Conservation (phyloP, 2,888 invertebrate species). For the Vanessa cardui region DNA sequence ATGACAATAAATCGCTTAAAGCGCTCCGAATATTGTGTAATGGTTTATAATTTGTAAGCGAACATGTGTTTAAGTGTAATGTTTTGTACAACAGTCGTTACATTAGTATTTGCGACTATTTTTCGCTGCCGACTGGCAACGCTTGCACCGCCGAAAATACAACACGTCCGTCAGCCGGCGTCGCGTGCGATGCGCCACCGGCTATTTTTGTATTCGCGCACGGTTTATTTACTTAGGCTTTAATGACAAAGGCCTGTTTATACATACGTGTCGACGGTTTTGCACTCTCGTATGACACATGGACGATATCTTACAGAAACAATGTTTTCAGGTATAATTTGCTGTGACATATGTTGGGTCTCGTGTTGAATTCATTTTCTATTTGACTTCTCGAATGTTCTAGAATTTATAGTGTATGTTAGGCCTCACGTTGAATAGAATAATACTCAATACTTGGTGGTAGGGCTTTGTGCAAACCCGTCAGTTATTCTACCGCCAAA, state of each 20-base stretch:
- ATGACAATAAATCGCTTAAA: too few species aligned
- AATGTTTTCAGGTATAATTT: too few species aligned
- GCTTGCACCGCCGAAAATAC: slow-evolving; percentile 46
- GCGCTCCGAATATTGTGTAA: too few species aligned
- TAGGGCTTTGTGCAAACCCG: too few species aligned
- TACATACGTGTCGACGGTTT: slow-evolving; percentile 9
- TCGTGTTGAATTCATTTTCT: too few species aligned
- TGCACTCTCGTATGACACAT: background rate
- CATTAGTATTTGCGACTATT: slow-evolving; percentile 17
- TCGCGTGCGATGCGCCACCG: slow-evolving; percentile 31
- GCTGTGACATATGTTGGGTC: too few species aligned
- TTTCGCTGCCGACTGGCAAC: slow-evolving; percentile 34
- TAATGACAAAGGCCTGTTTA: slow-evolving; percentile 47
- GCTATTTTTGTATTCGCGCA: slow-evolving; percentile 39
- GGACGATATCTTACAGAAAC: background rate
- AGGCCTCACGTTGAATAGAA: too few species aligned
- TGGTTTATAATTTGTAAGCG: too few species aligned
- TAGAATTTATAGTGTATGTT: too few species aligned
- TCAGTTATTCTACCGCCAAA: too few species aligned
- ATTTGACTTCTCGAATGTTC: too few species aligned
- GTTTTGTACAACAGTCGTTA: background rate
- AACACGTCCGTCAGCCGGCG: slow-evolving; percentile 34
- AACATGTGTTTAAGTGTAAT: background rate
- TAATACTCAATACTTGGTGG: too few species aligned
- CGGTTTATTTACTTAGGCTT: slow-evolving; percentile 56